phyloP scores from a whole-genome alignment of 2,888 invertebrate species.

The Tortrix viridana region DNA sequence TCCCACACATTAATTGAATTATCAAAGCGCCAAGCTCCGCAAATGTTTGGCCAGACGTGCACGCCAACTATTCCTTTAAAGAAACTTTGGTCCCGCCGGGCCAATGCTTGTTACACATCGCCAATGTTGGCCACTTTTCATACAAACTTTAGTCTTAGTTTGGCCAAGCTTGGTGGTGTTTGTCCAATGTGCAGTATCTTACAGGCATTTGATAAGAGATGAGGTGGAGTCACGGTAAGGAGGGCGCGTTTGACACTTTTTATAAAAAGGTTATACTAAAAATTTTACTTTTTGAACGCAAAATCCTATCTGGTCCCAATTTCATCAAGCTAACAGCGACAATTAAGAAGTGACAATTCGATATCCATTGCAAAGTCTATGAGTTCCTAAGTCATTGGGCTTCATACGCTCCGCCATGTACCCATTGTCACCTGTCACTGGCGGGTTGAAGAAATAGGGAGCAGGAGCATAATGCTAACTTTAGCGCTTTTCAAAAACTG shows the following conservation, averaged over 20 bases:
- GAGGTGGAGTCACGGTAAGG: constrained; percentile 40
- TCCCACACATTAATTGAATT: constrained; percentile 18
- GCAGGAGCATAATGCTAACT: too few species aligned
- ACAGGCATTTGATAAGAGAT: constrained; percentile 59
- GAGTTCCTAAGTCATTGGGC: too few species aligned
- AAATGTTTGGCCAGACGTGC: constrained; percentile 44
- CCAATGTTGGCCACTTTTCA: constrained; percentile 37
- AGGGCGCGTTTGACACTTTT: constrained; percentile 39
- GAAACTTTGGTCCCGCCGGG: constrained; percentile 43
- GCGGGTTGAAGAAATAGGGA: too few species aligned
- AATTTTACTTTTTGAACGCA: background rate
- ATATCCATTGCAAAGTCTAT: too few species aligned
- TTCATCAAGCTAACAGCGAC: too few species aligned
- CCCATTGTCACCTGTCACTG: too few species aligned
- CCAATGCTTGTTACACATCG: constrained; percentile 44
- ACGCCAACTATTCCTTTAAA: constrained; percentile 55
- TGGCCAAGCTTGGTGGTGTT: constrained; percentile 22
- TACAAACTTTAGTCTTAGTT: constrained; percentile 11
- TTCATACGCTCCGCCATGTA: too few species aligned
- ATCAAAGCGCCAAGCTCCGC: constrained; percentile 35
- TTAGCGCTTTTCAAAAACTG: too few species aligned
- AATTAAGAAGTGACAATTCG: too few species aligned
- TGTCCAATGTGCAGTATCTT: constrained; percentile 33
- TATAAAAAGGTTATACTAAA: background rate
- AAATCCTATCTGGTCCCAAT: constrained; percentile 4